Percentiles rank a stretch among this genome's conserved stretches.
These are phyloP conservation scores for Procavia capensis DNA, from an alignment of 2,113 vertebrate species.

Conservation along the genomic window DNA sequence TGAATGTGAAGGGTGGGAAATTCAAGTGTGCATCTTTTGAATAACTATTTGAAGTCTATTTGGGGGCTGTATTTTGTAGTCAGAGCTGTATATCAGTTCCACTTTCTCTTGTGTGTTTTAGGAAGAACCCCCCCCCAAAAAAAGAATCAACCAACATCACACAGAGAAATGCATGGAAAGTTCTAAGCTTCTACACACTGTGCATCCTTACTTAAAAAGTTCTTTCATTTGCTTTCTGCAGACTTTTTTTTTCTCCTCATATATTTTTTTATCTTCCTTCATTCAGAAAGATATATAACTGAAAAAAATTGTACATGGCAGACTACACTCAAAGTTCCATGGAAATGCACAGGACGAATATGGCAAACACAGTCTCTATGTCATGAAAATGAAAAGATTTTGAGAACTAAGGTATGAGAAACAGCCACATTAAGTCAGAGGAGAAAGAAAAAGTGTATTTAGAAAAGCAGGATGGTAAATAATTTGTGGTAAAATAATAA, in stretches of 20 bases:
- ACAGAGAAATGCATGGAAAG: neutral
- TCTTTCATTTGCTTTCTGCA: neutral
- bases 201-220: neutral
- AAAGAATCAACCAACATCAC: neutral
- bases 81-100: neutral
- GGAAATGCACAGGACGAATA: neutral
- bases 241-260: rapidly evolving
- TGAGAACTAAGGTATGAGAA: neutral
- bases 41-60: neutral
- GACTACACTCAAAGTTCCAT: neutral
- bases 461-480: neutral
- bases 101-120: neutral
- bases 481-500: neutral
- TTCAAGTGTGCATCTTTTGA: neutral
- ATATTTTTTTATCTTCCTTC: neutral
- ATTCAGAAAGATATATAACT: neutral
- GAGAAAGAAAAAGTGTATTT: neutral
- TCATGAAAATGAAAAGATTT: neutral
- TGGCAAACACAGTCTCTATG: neutral
- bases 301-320: neutral
- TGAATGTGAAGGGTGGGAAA: neutral
- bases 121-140: neutral
- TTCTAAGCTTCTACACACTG: neutral
- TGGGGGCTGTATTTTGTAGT: neutral
- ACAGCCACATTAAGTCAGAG: neutral